Evolutionary conservation across 1,140 invertebrate genomes (phyloP).

Genomic region (Drosophila bifasciata): DNA sequence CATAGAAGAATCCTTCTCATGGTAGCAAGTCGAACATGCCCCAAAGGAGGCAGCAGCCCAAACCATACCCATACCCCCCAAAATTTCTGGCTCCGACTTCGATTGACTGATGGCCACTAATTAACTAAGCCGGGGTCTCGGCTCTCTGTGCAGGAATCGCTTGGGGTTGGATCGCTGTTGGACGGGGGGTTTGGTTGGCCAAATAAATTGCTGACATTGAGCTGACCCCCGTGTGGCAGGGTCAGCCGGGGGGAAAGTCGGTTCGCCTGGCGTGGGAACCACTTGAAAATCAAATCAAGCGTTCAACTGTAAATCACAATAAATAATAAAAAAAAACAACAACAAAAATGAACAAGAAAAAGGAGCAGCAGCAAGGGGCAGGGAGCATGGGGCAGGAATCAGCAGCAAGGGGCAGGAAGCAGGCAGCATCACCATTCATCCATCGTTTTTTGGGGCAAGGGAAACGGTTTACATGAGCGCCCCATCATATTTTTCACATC

Average conservation of each 20-base stretch:
- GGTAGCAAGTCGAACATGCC: conserved; percentile 9
- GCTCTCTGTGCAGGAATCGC: neutral
- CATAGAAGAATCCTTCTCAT: too few species aligned
- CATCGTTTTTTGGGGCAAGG: conserved; percentile 41
- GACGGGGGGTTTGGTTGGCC: conserved; percentile 18
- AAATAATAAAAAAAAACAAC: conserved; percentile 76
- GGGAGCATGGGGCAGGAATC: neutral
- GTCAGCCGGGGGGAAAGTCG: conserved; percentile 3
- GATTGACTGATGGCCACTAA: conserved; percentile 82
- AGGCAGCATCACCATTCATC: conserved; percentile 5
- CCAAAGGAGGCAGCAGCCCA: too few species aligned
- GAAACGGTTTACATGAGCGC: conserved; percentile 40
- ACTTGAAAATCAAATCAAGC: conserved; percentile 84
- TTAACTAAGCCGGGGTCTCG: conserved; percentile 62
- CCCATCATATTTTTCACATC: conserved; percentile 82
- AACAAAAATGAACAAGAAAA: neutral
- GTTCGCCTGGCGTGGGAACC: conserved; percentile 70
- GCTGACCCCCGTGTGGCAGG: conserved; percentile 32
- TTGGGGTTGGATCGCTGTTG: conserved; percentile 9
- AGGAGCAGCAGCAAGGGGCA: neutral
- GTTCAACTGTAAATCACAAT: conserved; percentile 84
- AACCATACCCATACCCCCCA: too few species aligned
- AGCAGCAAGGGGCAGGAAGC: neutral
- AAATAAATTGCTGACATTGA: conserved; percentile 64
- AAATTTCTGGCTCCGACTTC: conserved; percentile 12